A percentile compares a stretch with the other conserved stretches of the same genome.
Evolutionary conservation across 2,113 vertebrate species (phyloP).

Genomic region (Serilophus lunatus): DNA sequence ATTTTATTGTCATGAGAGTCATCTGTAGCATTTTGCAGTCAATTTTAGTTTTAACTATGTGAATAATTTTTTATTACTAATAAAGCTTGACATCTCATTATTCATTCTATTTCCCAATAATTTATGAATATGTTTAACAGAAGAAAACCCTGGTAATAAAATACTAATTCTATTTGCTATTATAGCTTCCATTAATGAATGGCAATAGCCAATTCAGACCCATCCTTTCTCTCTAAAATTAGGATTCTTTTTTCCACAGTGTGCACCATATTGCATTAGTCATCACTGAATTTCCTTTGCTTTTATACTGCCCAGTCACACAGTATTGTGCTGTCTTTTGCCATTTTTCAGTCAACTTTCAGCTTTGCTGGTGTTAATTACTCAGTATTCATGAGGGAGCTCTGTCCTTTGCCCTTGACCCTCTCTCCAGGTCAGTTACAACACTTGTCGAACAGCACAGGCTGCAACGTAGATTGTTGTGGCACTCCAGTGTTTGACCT

Average conservation of each 20-base stretch:
- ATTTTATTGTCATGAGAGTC: background rate
- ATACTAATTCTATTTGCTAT: background rate
- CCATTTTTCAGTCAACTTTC: background rate
- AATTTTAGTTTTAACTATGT: conserved; percentile 20
- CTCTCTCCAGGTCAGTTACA: background rate
- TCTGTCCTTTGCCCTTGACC: background rate
- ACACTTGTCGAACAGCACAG: background rate
- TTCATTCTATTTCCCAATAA: conserved; percentile 4
- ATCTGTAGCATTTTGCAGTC: conserved; percentile 18
- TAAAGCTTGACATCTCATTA: conserved; percentile 39
- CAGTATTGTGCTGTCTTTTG: background rate
- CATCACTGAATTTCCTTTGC: background rate
- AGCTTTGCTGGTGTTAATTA: background rate
- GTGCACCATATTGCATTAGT: background rate
- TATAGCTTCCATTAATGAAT: background rate
- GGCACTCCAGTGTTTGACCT: background rate
- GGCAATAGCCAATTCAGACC: background rate
- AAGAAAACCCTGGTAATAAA: background rate
- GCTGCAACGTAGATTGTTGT: rapidly evolving
- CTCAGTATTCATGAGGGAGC: background rate
- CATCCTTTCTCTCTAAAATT: background rate
- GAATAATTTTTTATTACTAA: conserved; percentile 6
- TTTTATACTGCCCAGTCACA: background rate
- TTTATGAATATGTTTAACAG: conserved; percentile 19
- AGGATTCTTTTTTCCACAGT: background rate